A percentile compares a stretch with the other conserved stretches of the same genome.
phyloP scores from a whole-genome alignment of 2,888 invertebrate genomes.

The Sabatieria punctata region DNA sequence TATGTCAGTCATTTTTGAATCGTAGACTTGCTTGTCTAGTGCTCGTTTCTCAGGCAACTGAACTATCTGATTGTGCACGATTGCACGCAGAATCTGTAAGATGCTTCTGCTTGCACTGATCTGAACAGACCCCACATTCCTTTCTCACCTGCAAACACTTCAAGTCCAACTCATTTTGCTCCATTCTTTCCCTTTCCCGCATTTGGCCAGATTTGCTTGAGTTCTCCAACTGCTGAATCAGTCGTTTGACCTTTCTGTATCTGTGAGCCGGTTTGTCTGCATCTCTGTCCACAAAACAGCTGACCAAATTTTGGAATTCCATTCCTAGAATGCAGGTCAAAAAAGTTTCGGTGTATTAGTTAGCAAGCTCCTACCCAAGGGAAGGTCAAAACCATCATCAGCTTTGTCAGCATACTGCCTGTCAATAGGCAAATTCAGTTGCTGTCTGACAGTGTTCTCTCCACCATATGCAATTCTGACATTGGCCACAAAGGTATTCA shows the following conservation, averaged over 20 bases:
- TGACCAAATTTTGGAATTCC: conserved; percentile 3
- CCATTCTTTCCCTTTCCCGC: conserved; percentile 17
- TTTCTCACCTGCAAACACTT: conserved; percentile 33
- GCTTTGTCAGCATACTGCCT: too few species aligned
- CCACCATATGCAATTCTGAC: conserved; percentile 31
- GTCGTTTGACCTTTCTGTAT: not conserved
- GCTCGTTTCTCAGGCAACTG: conserved; percentile 31
- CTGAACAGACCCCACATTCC: too few species aligned
- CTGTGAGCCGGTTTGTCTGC: not conserved
- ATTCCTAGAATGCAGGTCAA: conserved; percentile 6
- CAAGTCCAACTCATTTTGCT: conserved; percentile 30
- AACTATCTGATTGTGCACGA: conserved; percentile 32
- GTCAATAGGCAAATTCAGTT: conserved; percentile 28
- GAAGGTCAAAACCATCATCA: too few species aligned
- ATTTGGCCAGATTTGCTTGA: conserved; percentile 4
- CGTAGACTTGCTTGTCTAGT: conserved; percentile 12
- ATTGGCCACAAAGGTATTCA: conserved; percentile 31
- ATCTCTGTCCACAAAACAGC: not conserved
- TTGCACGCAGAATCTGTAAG: conserved; percentile 27
- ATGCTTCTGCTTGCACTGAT: too few species aligned
- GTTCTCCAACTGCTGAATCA: conserved; percentile 1
- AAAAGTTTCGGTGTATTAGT: too few species aligned
- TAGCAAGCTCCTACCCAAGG: too few species aligned
- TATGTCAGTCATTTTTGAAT: conserved; percentile 23
- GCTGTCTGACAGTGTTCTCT: conserved; percentile 27